A percentile compares a stretch with the other conserved stretches of the same genome.
Conservation (phyloP, 2,113 vertebrate genomes). For the Lophius piscatorius region DNA sequence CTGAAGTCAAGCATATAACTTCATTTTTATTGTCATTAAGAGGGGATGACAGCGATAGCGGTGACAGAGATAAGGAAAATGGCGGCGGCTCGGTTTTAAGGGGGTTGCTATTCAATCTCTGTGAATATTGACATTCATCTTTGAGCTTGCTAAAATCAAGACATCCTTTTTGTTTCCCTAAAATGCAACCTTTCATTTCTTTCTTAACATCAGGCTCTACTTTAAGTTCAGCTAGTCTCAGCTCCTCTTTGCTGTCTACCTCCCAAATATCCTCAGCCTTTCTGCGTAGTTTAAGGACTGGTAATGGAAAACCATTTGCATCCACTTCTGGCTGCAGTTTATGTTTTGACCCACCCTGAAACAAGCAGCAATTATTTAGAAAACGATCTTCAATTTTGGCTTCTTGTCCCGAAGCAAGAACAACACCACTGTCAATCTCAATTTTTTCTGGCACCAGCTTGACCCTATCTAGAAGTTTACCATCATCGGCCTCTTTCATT, state of each 20-base stretch:
- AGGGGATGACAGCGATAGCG: slow-evolving; percentile 76
- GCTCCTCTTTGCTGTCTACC: slow-evolving; percentile 67
- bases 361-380: slow-evolving; percentile 60
- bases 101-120: slow-evolving; percentile 36
- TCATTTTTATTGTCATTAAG: slow-evolving; percentile 59
- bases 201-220: slow-evolving; percentile 34
- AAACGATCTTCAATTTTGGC: slow-evolving; percentile 60
- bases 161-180: slow-evolving; percentile 50
- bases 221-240: slow-evolving; percentile 22
- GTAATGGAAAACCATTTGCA: slow-evolving; percentile 54
- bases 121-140: slow-evolving; percentile 57
- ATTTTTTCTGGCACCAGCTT: slow-evolving; percentile 13
- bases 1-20: slow-evolving; percentile 3
- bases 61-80: slow-evolving; percentile 77
- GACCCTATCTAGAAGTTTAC: not conserved
- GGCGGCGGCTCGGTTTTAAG: slow-evolving; percentile 59
- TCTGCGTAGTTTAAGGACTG: slow-evolving; percentile 74
- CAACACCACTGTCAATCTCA: not conserved
- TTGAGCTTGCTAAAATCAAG: slow-evolving; percentile 54
- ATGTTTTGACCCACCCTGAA: slow-evolving; percentile 42
- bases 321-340: slow-evolving; percentile 40
- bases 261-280: slow-evolving; percentile 78
- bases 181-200: slow-evolving; percentile 24
- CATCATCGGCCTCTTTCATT: slow-evolving; percentile 16
- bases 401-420: not conserved